phyloP scores from a whole-genome alignment of 2,797 vertebrate genomes.

The Buceros bicornis region DNA sequence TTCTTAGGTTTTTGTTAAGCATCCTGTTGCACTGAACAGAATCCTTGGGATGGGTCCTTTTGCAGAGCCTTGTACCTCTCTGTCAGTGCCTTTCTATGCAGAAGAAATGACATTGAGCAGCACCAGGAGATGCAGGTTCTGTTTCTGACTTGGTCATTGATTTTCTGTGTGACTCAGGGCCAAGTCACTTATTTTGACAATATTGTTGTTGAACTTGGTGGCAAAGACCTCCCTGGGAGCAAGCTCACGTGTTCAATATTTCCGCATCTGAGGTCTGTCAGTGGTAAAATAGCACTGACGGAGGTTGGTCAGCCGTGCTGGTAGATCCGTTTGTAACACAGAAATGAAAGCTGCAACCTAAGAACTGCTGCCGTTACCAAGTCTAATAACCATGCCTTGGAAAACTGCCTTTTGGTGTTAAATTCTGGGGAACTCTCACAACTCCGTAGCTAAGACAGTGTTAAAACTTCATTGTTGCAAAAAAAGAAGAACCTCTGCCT shows the following conservation, averaged over 20 bases:
- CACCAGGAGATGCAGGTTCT: not conserved
- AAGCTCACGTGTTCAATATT: slow-evolving; percentile 23
- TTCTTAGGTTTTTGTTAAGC: not conserved
- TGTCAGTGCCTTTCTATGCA: not conserved
- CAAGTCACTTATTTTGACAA: not conserved
- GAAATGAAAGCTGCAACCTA: not conserved
- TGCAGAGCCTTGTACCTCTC: not conserved
- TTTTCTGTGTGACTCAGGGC: slow-evolving; percentile 27
- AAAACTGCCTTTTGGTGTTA: not conserved
- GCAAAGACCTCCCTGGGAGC: slow-evolving; percentile 18
- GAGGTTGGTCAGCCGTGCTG: not conserved
- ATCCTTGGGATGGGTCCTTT: not conserved
- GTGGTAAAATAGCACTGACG: not conserved
- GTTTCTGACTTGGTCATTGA: not conserved
- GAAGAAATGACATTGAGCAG: not conserved
- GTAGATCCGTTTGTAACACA: not conserved
- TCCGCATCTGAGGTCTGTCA: not conserved
- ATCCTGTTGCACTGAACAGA: not conserved
- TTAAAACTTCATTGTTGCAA: not conserved
- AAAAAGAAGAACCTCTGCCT: not conserved
- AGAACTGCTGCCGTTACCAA: not conserved
- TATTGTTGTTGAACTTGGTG: not conserved
- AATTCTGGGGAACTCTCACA: not conserved
- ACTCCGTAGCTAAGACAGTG: not conserved
- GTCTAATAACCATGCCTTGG: not conserved